phyloP scores from a whole-genome alignment of 1,140 invertebrate species.

The Brachionus plicatilis region DNA sequence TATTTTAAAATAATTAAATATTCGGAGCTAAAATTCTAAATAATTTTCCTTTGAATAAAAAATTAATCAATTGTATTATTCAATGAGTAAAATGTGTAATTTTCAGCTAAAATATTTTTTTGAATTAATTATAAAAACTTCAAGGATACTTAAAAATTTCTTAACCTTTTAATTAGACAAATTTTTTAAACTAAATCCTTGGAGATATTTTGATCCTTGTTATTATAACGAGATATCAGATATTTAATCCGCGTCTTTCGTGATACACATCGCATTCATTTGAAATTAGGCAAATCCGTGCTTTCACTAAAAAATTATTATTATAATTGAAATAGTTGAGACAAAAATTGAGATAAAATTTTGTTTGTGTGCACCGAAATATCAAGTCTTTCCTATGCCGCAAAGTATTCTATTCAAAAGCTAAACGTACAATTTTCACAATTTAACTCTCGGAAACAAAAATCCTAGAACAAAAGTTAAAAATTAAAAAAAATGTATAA shows the following conservation, averaged over 20 bases:
- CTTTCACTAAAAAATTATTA: neutral
- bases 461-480: neutral
- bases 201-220: neutral
- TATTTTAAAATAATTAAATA: too few relatives aligned
- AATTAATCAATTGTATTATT: too few relatives aligned
- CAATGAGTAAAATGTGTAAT: too few relatives aligned
- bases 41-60: too few relatives aligned
- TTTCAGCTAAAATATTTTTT: neutral
- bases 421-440: neutral
- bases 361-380: neutral
- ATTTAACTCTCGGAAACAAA: neutral
- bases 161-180: neutral
- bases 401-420: neutral
- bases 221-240: conserved; percentile 3
- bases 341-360: conserved; percentile 1
- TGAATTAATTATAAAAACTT: neutral
- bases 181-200: neutral
- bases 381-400: neutral
- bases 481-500: conserved; percentile 15
- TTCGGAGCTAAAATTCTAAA: too few relatives aligned
- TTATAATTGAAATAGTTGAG: neutral
- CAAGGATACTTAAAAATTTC: neutral
- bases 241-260: neutral
- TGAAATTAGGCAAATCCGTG: neutral
- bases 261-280: conserved; percentile 19